phyloP scores from a whole-genome alignment of 92 coral and sea anemone species.

The Meandrina meandrites region DNA sequence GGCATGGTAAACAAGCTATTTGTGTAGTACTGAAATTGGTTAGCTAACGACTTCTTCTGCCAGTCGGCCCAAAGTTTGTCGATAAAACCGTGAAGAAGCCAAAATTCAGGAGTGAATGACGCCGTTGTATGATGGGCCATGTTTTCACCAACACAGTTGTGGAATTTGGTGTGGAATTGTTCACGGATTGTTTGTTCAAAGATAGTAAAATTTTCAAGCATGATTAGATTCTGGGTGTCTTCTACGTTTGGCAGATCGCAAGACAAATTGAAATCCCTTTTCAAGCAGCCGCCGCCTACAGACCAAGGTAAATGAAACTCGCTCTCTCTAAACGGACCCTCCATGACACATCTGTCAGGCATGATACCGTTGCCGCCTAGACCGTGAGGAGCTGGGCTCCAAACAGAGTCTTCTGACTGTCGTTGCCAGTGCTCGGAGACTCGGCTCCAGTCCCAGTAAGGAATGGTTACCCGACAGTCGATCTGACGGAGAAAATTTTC shows the following conservation, averaged over 20 bases:
- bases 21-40: conserved; percentile 52
- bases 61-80: conserved; percentile 76
- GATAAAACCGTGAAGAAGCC: conserved; percentile 67
- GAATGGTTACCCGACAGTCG: conserved; percentile 74
- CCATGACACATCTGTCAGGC: conserved; percentile 39
- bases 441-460: conserved; percentile 74
- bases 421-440: conserved; percentile 19
- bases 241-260: conserved; percentile 31
- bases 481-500: conserved; percentile 67
- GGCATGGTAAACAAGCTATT: conserved; percentile 50
- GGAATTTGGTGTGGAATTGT: conserved; percentile 52
- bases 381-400: conserved; percentile 64
- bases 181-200: conserved; percentile 50
- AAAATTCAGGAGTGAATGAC: conserved; percentile 61
- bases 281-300: conserved; percentile 66
- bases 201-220: conserved; percentile 21
- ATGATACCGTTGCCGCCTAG: conserved; percentile 55
- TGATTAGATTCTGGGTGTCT: not conserved
- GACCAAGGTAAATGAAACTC: conserved; percentile 32
- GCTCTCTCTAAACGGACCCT: conserved; percentile 58
- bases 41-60: conserved; percentile 45
- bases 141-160: conserved; percentile 57
- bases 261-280: conserved; percentile 36
- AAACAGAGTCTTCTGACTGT: not conserved
- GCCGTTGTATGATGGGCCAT: conserved; percentile 51